These are phyloP conservation scores for Anoplophora glabripennis DNA, from an alignment of 1,140 invertebrate species.

Conservation along the genomic window DNA sequence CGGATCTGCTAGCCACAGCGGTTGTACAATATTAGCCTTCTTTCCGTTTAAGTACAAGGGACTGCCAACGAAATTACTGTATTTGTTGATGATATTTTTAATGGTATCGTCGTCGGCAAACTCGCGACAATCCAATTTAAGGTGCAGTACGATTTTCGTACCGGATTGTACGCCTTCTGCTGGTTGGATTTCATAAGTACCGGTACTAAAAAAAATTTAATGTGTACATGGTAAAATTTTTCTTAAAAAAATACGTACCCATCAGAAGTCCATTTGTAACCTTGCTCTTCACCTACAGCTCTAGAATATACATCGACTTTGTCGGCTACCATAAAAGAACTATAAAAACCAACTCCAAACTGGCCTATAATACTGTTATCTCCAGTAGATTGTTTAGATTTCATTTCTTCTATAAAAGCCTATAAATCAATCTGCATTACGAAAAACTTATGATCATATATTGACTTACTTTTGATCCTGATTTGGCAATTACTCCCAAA, in stretches of 20 bases:
- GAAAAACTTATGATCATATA: neutral
- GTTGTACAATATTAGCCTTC: slow-evolving; percentile 62
- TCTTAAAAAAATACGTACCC: slow-evolving; percentile 58
- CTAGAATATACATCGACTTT: slow-evolving; percentile 89
- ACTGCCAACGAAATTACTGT: slow-evolving; percentile 94
- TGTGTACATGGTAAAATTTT: too few species aligned
- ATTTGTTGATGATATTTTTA: slow-evolving; percentile 88
- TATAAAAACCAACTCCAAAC: slow-evolving; percentile 98
- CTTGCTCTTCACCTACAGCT: slow-evolving; percentile 58
- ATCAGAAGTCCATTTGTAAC: slow-evolving; percentile 83
- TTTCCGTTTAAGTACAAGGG: slow-evolving; percentile 90
- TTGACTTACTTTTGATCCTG: slow-evolving; percentile 80
- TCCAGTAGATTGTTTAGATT: slow-evolving; percentile 62
- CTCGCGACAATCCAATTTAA: slow-evolving; percentile 83
- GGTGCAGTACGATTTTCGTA: slow-evolving; percentile 89
- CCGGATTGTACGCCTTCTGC: slow-evolving; percentile 80
- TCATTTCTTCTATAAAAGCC: slow-evolving; percentile 83
- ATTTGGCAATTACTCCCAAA: slow-evolving; percentile 92
- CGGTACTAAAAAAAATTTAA: slow-evolving; percentile 59
- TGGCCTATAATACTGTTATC: slow-evolving; percentile 91
- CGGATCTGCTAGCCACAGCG: slow-evolving; percentile 89
- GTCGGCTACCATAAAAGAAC: slow-evolving; percentile 94
- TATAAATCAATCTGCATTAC: slow-evolving; percentile 40
- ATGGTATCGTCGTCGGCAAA: slow-evolving; percentile 85
- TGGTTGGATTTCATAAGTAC: slow-evolving; percentile 85